phyloP scores from a whole-genome alignment of 2,113 vertebrate species.

The Saguinus midas region DNA sequence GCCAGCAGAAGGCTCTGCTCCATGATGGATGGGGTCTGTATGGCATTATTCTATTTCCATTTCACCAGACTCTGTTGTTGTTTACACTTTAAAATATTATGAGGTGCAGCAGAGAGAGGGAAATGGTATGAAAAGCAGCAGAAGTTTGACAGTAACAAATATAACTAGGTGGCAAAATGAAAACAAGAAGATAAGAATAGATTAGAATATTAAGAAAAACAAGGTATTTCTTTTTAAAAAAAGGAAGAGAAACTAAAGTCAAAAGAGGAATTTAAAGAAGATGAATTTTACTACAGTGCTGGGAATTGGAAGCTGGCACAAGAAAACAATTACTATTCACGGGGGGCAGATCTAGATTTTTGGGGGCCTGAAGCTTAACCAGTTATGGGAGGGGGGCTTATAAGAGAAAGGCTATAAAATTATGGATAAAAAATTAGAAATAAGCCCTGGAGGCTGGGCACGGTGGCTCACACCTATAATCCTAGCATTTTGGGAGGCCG shows the following conservation, averaged over 20 bases:
- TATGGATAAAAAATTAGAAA: not conserved
- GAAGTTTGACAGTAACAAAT: conserved; percentile 59
- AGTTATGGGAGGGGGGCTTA: not conserved
- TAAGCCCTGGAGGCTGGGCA: not conserved
- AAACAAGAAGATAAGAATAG: conserved; percentile 72
- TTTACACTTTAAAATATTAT: conserved; percentile 61
- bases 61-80: conserved; percentile 54
- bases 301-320: conserved; percentile 2
- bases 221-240: conserved; percentile 65
- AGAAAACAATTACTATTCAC: not conserved
- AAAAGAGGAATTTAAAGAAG: conserved; percentile 62
- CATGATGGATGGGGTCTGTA: not conserved
- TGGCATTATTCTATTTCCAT: not conserved
- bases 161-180: conserved; percentile 62
- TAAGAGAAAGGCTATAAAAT: not conserved
- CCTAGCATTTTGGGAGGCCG: too few relatives aligned
- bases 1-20: not conserved
- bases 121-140: conserved; percentile 46
- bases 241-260: conserved; percentile 62
- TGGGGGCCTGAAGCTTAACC: not conserved
- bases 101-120: conserved; percentile 34
- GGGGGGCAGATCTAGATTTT: not conserved
- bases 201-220: conserved; percentile 68
- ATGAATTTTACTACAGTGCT: conserved; percentile 20
- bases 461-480: too few relatives aligned